Percentiles rank a stretch among this genome's conserved stretches.
Evolutionary conservation across 2,113 vertebrate species (phyloP).

Genomic region (Phodopus roborovskii): DNA sequence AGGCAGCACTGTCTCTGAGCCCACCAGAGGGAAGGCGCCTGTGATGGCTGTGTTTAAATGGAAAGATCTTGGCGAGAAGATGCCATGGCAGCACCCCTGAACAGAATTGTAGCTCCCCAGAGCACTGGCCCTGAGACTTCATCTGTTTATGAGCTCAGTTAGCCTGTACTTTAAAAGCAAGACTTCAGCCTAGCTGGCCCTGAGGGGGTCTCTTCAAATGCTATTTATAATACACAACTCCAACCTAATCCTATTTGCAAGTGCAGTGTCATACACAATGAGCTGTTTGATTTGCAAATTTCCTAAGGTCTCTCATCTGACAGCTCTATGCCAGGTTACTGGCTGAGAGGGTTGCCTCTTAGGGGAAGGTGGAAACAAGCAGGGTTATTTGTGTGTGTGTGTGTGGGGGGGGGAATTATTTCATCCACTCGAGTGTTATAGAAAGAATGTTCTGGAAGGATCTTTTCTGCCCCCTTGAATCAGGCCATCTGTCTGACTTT

Average conservation of each 20-base stretch:
- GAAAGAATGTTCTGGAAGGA: not conserved
- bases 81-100: not conserved
- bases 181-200: slow-evolving; percentile 52
- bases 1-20: not conserved
- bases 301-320: slow-evolving; percentile 65
- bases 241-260: slow-evolving; percentile 75
- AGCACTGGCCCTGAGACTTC: not conserved
- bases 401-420: not conserved
- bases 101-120: not conserved
- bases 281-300: slow-evolving; percentile 78
- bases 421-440: not conserved
- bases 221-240: slow-evolving; percentile 70
- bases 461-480: not conserved
- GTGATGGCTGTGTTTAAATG: not conserved
- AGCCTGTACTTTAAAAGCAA: slow-evolving; percentile 58
- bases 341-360: slow-evolving; percentile 2
- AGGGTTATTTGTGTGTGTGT: not conserved
- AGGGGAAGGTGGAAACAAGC: not conserved
- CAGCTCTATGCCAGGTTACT: slow-evolving; percentile 65
- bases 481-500: not conserved
- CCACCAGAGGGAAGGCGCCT: not conserved
- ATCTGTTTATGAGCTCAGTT: not conserved
- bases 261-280: slow-evolving; percentile 61
- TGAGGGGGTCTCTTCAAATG: slow-evolving; percentile 55
- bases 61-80: not conserved